A percentile compares a stretch with the other conserved stretches of the same genome.
phyloP scores from a whole-genome alignment of 2,797 vertebrate genomes.

The Eutrigla gurnardus region DNA sequence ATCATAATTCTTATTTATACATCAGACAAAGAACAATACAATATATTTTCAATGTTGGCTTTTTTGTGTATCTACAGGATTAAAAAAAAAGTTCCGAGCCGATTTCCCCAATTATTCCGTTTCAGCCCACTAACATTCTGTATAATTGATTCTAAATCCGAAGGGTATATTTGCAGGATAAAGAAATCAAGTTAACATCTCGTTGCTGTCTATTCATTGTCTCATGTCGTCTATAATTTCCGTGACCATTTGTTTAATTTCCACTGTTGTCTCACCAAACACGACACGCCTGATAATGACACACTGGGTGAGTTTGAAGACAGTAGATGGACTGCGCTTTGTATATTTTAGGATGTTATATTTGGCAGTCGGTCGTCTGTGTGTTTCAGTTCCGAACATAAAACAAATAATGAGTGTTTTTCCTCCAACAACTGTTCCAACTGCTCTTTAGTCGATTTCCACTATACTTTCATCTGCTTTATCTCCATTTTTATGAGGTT shows the following conservation, averaged over 20 bases:
- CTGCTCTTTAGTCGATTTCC: neutral
- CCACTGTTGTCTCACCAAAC: neutral
- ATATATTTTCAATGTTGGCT: constrained; percentile 1
- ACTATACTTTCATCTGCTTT: neutral
- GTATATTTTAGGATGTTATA: neutral
- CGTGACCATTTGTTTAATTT: neutral
- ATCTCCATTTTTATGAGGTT: neutral
- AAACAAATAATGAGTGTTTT: neutral
- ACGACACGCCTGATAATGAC: neutral
- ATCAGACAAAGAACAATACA: neutral
- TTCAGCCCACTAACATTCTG: neutral
- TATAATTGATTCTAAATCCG: constrained; percentile 4
- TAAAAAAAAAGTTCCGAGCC: neutral
- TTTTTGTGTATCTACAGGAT: neutral
- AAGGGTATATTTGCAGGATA: neutral
- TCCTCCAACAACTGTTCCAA: neutral
- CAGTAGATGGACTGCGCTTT: neutral
- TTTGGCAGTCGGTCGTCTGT: too few species aligned
- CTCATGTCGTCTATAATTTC: neutral
- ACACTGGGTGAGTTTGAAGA: too few species aligned
- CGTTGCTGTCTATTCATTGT: neutral
- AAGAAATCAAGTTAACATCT: neutral
- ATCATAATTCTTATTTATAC: neutral
- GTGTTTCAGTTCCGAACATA: neutral
- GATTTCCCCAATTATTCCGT: neutral